Evolutionary conservation across 2,113 vertebrate species (phyloP), one percentile per base, ranked within the genome.

Genomic region (Mesocricetus auratus): DNA sequence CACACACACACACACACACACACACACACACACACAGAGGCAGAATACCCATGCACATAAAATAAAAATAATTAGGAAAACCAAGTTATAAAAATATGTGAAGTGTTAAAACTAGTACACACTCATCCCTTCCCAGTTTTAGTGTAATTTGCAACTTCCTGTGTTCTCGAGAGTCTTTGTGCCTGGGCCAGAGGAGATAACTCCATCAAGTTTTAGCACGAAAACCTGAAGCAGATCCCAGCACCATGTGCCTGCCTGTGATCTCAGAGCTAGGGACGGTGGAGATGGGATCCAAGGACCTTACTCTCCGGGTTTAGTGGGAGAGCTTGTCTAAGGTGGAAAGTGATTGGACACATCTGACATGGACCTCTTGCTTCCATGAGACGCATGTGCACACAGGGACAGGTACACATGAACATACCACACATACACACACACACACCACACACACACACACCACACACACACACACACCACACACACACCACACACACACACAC

Each of bases 91-190:
- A 24, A 94, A 81, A 94, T 42, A 39, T 53, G 81, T 94, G 21
- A 86, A 73, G n/a, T 88, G 42, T 33, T 86, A 87, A 88, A 58
- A 56, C 22, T 91, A 91, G 74, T 36, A 87, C 33, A 74, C 50
- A 93, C 83, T 36, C 56, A 73, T 74, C 9, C 89, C 19, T 92
- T 83, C n/a, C 39, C 90, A 81, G 68, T 92, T 92, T 90, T 71
- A 73, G 29, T 73, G 5, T 86, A 75, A 86, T 86, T 91, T 97
- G 58, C 81, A 92, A 10, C 81, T 88, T n/a, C 42, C 39, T 66
- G 2, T 66, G 15, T 53, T 66, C 17, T 68, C 42, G 0, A 47
- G 42, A 29, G 13, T 81, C 77, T 79, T 53, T 79, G 6, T 15
- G 13, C 50, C 75, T 19, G 75, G 22, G 12, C 5, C 73, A 42